Evolutionary conservation across 2,888 invertebrate genomes (phyloP).

Genomic region (Athripsodes cinereus): DNA sequence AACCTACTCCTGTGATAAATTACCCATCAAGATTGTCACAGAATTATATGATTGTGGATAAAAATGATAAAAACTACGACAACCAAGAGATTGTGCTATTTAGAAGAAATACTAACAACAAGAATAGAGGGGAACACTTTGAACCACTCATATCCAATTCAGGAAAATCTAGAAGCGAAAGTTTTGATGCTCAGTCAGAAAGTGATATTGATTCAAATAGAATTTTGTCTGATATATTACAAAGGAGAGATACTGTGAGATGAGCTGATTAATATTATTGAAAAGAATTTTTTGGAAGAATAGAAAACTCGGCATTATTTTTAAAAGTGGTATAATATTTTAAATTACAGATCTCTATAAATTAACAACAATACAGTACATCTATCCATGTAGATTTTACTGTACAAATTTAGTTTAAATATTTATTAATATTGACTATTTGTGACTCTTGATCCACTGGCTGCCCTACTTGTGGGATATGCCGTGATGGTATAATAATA

Average conservation of each 20-base stretch:
- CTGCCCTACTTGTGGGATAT: too few relatives aligned
- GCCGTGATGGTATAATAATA: too few relatives aligned
- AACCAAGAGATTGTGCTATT: conserved; percentile 21
- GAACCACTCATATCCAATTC: conserved; percentile 37
- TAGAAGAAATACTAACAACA: conserved; percentile 19
- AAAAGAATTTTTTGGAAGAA: too few relatives aligned
- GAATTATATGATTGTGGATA: conserved; percentile 19
- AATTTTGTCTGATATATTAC: conserved; percentile 51
- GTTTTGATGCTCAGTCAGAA: conserved; percentile 36
- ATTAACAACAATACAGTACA: too few relatives aligned
- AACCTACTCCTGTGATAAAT: conserved; percentile 14
- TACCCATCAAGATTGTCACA: conserved; percentile 24
- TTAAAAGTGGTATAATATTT: too few relatives aligned
- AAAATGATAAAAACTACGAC: conserved; percentile 20
- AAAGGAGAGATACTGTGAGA: conserved; percentile 41
- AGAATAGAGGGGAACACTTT: conserved; percentile 32
- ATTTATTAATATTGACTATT: too few relatives aligned
- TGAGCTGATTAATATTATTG: too few relatives aligned
- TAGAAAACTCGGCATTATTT: too few relatives aligned
- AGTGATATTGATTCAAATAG: conserved; percentile 48
- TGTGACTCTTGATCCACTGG: too few relatives aligned
- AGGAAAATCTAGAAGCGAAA: conserved; percentile 31
- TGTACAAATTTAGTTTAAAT: too few relatives aligned
- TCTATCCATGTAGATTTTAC: too few relatives aligned
- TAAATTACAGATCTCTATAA: too few relatives aligned